Conservation (phyloP, 1,140 invertebrate genomes). For the Pissodes strobi region DNA sequence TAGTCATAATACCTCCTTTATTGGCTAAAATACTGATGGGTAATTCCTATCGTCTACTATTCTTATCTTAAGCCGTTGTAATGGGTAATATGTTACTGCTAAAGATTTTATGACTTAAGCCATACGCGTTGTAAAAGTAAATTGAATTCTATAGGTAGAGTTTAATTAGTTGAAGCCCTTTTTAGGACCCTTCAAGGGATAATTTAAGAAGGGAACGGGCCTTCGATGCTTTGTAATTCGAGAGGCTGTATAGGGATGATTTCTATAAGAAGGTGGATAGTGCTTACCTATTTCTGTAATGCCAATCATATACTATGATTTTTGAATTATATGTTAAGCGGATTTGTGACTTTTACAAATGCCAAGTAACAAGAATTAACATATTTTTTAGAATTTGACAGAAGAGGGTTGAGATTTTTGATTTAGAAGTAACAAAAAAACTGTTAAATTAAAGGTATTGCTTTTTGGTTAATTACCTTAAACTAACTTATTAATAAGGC, state of each 20-base stretch:
- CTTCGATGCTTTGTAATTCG: background rate
- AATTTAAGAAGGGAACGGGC: background rate
- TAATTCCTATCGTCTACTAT: slow-evolving; percentile 10
- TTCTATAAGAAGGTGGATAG: background rate
- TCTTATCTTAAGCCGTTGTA: slow-evolving; percentile 12
- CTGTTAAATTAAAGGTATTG: no score
- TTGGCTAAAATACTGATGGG: slow-evolving; percentile 13
- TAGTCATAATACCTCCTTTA: no score
- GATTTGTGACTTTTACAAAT: no score
- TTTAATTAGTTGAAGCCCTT: slow-evolving; percentile 16
- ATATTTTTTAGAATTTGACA: no score
- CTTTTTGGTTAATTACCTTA: no score
- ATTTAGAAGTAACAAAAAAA: no score
- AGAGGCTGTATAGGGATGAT: background rate
- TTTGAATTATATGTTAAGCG: no score
- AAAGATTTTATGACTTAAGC: slow-evolving; percentile 23
- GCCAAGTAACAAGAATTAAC: no score
- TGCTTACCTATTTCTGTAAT: no score
- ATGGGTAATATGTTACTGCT: slow-evolving; percentile 9
- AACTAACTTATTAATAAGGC: no score
- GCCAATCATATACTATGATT: no score
- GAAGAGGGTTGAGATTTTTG: no score
- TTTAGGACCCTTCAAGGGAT: slow-evolving; percentile 10
- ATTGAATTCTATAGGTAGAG: slow-evolving; percentile 18
- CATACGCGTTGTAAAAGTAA: slow-evolving; percentile 18